phyloP scores from a whole-genome alignment of 2,888 invertebrate genomes.

The Ditula angustiorana region DNA sequence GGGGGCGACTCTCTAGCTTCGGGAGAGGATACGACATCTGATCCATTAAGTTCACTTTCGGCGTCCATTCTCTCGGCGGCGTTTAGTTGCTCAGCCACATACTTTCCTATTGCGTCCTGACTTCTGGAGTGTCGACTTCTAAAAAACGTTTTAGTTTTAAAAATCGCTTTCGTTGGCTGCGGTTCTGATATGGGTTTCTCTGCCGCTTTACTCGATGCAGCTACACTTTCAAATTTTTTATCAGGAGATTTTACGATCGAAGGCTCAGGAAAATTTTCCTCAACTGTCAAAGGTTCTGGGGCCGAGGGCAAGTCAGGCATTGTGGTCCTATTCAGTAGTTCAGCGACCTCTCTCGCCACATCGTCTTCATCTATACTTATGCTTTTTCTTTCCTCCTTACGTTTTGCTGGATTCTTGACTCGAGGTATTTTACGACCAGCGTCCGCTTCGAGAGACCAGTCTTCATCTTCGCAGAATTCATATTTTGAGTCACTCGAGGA shows the following conservation, averaged over 20 bases:
- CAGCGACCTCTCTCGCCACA: constrained; percentile 85
- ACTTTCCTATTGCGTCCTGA: constrained; percentile 83
- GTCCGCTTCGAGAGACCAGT: constrained; percentile 83
- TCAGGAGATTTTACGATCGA: constrained; percentile 79
- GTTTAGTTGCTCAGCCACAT: constrained; percentile 81
- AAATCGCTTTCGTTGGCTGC: constrained; percentile 76
- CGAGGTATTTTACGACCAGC: constrained; percentile 88
- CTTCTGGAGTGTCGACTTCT: constrained; percentile 82
- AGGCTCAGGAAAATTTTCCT: constrained; percentile 86
- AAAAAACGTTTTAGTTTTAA: constrained; percentile 85
- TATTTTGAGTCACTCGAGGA: constrained; percentile 88
- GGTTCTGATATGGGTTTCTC: constrained; percentile 54
- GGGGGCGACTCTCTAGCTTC: constrained; percentile 75
- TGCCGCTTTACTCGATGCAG: constrained; percentile 48
- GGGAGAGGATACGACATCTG: constrained; percentile 68
- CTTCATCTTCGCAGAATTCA: constrained; percentile 92
- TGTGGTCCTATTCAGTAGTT: constrained; percentile 86
- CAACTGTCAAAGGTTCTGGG: constrained; percentile 79
- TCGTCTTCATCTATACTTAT: constrained; percentile 77
- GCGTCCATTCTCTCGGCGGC: constrained; percentile 77
- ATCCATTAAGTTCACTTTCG: constrained; percentile 74
- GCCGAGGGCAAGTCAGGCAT: constrained; percentile 85
- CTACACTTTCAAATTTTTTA: constrained; percentile 61
- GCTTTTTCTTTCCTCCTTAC: constrained; percentile 74
- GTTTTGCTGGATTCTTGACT: constrained; percentile 77